Percentiles rank a stretch among this genome's conserved stretches.
Evolutionary conservation across 2,888 invertebrate species (phyloP).

Genomic region (Rhyacophila evoluta): DNA sequence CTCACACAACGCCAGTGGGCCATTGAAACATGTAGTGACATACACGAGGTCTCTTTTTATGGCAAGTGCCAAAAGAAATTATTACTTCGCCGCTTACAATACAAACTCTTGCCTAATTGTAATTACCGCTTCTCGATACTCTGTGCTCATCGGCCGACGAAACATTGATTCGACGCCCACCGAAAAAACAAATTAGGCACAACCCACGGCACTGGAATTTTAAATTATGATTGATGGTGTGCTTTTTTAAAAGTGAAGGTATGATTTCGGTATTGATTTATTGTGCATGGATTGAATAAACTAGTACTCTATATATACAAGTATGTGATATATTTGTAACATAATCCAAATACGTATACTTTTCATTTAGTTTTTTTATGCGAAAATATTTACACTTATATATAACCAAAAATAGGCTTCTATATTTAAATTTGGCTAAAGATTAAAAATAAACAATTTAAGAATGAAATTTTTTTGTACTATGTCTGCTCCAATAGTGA

Average conservation of each 20-base stretch:
- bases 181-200: conserved; percentile 28
- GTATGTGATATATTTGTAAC: too few species aligned
- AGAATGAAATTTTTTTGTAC: too few species aligned
- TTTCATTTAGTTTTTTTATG: too few species aligned
- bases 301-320: too few species aligned
- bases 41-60: conserved; percentile 7
- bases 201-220: conserved; percentile 27
- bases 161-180: conserved; percentile 7
- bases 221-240: conserved; percentile 18
- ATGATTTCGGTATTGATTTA: neutral
- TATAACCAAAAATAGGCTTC: too few species aligned
- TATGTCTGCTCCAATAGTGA: too few species aligned
- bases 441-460: too few species aligned
- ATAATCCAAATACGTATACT: too few species aligned
- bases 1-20: neutral
- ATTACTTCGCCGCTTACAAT: neutral
- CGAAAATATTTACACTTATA: too few species aligned
- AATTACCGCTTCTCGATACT: conserved; percentile 39
- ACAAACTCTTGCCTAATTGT: conserved; percentile 39
- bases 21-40: neutral
- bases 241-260: neutral
- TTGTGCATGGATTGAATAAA: neutral
- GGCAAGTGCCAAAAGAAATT: conserved; percentile 7
- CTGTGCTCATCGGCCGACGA: conserved; percentile 33
- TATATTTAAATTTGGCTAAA: too few species aligned